Base-by-base conservation (phyloP, 2,113 vertebrate species). In the Natator depressus region DNA sequence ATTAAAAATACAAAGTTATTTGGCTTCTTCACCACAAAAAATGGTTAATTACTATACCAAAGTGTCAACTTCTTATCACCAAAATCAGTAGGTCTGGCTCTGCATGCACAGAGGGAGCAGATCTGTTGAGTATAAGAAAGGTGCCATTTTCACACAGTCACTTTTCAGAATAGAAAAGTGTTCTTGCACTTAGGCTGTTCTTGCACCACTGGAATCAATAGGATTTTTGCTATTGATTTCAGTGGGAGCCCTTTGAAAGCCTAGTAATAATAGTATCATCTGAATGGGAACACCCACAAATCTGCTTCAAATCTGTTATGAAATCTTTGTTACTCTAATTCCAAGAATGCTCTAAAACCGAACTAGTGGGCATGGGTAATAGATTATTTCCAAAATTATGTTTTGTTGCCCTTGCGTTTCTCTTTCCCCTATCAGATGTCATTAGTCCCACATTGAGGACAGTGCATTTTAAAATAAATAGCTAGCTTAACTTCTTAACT, bases 91-190 rank as follows among this genome's bases (percentile, higher is more conserved):
- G 35, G 12, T 3, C 27, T 27, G 65, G 1, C 25, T 76, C 46
- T 0, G 0, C 5, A 86, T 50, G 85, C 10, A 89, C 0, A 0
- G 5, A 13, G 62, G 89, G 78, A 88, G 54, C 59, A 17, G n/a
- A 2, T 65, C n/a, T 42, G 42, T 42, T 4, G 24, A 14, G 4
- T 29, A 69, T 69, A 69, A 35, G 17, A 10, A 1, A 65, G 86
- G 80, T n/a, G 53, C 14, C 13, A 1, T 1, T 0, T 38, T 85
- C 54, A 2, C 31, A 6, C 12, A 76, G 55, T 46, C 72, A 38
- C 46, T 51, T 14, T 5, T n/a, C 88, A 8, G 38, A 35, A 38
- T 19, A 14, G 2, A 7, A 2, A 24, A 49, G 10, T 49, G 49
- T 49, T 49, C 49, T 49, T 49, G 49, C 49, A 49, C 49, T 38